Base-by-base conservation (phyloP, 2,113 vertebrate species). In the Chloropsis cyanopogon region DNA sequence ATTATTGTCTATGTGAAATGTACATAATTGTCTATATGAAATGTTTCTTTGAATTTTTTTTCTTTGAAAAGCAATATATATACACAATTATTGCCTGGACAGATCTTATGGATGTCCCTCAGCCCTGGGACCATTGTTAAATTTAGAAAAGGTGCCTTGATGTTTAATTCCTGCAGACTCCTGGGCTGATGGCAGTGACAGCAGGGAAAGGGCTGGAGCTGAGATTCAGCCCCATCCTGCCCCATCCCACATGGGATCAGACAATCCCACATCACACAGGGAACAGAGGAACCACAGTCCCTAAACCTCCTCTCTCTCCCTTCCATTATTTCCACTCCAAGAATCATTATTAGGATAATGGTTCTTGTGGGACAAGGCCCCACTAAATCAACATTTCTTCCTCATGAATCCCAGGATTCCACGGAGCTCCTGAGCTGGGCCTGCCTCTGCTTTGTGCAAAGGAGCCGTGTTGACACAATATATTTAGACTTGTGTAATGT, bases 401-500 rank as follows among this genome's bases (percentile, higher is more conserved):
- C 29, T 70, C 17, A 77, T 5, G 59, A 89, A 70, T n/a, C 14
- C 1, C 0, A 0, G 22, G 28, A 29, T 81, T 83, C 86, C 4
- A 2, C 4, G n/a, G 52, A 87, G 86, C 79, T 83, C 82, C 76
- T 44, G 11, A 41, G 72, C 56, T 35, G 88, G 92, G 68, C 75
- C 88, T 72, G 23, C 23, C 86, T n/a, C 73, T 60, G 82, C 82
- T 41, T 54, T 37, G 75, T 46, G 83, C 64, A 50, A 53, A 57
- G 78, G 70, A 70, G 63, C 75, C 14, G 33, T 95, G 93, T 93
- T 96, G 96, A 92, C 85, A 94, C 78, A 90, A 88, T 85, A 52
- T 90, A 93, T 95, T 95, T 86, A 96, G 90, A 90, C 70, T 95
- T 33, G 95, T 94, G 87, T 95, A 66, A 96, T 95, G 95, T 91